Evolutionary conservation across 2,888 invertebrate species (phyloP).

Genomic region (Pseudoips prasinana): DNA sequence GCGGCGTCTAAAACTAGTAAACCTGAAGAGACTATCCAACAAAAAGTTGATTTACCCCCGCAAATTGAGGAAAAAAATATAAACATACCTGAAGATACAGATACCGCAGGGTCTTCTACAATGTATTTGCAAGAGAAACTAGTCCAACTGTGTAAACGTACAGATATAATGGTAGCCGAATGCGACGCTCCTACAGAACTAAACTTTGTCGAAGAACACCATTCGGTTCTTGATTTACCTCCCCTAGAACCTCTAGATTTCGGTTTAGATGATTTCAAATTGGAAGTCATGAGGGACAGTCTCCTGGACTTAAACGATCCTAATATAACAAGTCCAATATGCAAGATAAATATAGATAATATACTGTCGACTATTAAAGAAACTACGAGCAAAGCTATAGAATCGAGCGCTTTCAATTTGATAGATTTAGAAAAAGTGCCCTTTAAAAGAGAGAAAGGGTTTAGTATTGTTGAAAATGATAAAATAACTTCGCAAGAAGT

Average conservation of each 20-base stretch:
- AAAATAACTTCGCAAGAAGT: slow-evolving; percentile 68
- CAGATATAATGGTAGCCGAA: slow-evolving; percentile 74
- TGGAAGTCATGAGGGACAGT: slow-evolving; percentile 73
- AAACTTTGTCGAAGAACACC: slow-evolving; percentile 74
- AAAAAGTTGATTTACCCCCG: slow-evolving; percentile 37
- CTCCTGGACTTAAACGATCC: slow-evolving; percentile 60
- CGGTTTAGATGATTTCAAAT: slow-evolving; percentile 67
- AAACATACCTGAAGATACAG: slow-evolving; percentile 24
- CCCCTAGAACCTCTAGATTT: slow-evolving; percentile 67
- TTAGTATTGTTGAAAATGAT: slow-evolving; percentile 66
- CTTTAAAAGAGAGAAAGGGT: slow-evolving; percentile 61
- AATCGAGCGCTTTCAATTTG: slow-evolving; percentile 66
- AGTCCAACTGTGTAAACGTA: slow-evolving; percentile 68
- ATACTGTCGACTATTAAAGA: slow-evolving; percentile 71
- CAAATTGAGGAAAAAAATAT: slow-evolving; percentile 25
- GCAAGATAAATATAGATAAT: slow-evolving; percentile 73
- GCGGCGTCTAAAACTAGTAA: slow-evolving; percentile 58
- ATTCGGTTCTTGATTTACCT: slow-evolving; percentile 61
- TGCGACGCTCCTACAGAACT: slow-evolving; percentile 71
- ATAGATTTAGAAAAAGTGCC: slow-evolving; percentile 71
- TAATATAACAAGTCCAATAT: slow-evolving; percentile 65
- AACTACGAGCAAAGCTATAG: slow-evolving; percentile 54
- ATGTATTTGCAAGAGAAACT: slow-evolving; percentile 68
- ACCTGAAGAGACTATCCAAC: slow-evolving; percentile 23
- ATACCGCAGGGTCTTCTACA: slow-evolving; percentile 40